Conservation (phyloP, 2,888 invertebrate species). For the Tromatobia lineatoria region DNA sequence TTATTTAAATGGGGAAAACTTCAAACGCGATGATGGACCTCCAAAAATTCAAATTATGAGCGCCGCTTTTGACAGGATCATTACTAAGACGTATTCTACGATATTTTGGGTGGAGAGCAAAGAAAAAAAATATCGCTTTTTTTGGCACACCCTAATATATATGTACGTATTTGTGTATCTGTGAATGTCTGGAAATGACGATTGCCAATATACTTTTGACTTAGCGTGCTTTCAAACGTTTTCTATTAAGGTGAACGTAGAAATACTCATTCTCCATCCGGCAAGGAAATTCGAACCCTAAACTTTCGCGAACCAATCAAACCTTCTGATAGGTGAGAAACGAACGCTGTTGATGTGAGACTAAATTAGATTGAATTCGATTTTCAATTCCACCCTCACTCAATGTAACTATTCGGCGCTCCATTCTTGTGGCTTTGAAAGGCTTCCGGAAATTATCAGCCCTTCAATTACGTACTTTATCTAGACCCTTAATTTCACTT, state of each 20-base stretch:
- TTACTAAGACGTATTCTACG: no score
- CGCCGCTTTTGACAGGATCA: no score
- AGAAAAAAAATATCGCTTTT: no score
- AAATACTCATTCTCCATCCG: not conserved
- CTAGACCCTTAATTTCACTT: no score
- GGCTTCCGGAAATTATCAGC: not conserved
- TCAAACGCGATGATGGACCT: no score
- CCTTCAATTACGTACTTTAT: no score
- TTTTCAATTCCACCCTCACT: slow-evolving; percentile 33
- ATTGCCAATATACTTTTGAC: slow-evolving; percentile 15
- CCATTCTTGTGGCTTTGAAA: not conserved
- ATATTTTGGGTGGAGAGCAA: no score
- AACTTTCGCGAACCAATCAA: slow-evolving; percentile 53
- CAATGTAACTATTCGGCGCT: not conserved
- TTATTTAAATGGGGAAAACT: no score
- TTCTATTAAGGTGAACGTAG: slow-evolving; percentile 17
- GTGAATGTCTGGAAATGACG: not conserved
- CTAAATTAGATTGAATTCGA: slow-evolving; percentile 44
- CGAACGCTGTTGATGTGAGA: slow-evolving; percentile 8
- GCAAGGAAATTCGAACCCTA: slow-evolving; percentile 32
- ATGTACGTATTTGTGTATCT: not conserved
- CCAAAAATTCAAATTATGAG: no score
- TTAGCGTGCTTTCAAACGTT: slow-evolving; percentile 42
- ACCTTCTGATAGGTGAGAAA: slow-evolving; percentile 35
- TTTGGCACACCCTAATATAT: no score